These are phyloP conservation scores for Hydrotaea diabolus DNA, from an alignment of 2,888 invertebrate species.

Conservation along the genomic window DNA sequence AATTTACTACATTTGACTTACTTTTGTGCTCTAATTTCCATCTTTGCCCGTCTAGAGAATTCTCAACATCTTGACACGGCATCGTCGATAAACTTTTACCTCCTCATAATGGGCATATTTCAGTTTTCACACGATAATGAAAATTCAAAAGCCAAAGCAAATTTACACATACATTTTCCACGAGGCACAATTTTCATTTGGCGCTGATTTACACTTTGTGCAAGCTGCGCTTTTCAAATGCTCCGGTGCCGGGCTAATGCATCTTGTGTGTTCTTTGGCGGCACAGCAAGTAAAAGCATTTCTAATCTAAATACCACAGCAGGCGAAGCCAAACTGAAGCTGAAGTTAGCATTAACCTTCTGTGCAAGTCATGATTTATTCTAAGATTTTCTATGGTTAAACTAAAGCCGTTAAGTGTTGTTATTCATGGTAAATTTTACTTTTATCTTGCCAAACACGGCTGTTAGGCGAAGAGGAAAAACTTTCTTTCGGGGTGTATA, in stretches of 20 bases:
- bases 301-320: slow-evolving; percentile 42
- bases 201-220: slow-evolving; percentile 9
- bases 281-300: slow-evolving; percentile 26
- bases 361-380: slow-evolving; percentile 20
- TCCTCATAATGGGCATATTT: slow-evolving; percentile 25
- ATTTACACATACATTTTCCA: not conserved
- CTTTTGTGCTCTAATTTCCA: slow-evolving; percentile 18
- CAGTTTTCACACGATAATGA: slow-evolving; percentile 26
- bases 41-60: not conserved
- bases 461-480: not conserved
- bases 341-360: not conserved
- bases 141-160: slow-evolving; percentile 3
- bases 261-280: slow-evolving; percentile 55
- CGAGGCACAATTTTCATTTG: not conserved
- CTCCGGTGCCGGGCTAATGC: slow-evolving; percentile 38
- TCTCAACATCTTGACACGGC: slow-evolving; percentile 21
- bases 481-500: not conserved
- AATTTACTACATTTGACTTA: not conserved
- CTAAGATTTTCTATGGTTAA: not conserved
- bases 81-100: slow-evolving; percentile 42
- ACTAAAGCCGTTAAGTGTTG: not conserved
- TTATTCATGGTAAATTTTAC: slow-evolving; percentile 27
- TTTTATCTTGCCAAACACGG: not conserved
- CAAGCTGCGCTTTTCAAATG: too few relatives aligned
- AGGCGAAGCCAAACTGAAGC: not conserved